These are phyloP conservation scores for Papilio xuthus DNA, from an alignment of 1,140 invertebrate genomes.

Conservation along the genomic window DNA sequence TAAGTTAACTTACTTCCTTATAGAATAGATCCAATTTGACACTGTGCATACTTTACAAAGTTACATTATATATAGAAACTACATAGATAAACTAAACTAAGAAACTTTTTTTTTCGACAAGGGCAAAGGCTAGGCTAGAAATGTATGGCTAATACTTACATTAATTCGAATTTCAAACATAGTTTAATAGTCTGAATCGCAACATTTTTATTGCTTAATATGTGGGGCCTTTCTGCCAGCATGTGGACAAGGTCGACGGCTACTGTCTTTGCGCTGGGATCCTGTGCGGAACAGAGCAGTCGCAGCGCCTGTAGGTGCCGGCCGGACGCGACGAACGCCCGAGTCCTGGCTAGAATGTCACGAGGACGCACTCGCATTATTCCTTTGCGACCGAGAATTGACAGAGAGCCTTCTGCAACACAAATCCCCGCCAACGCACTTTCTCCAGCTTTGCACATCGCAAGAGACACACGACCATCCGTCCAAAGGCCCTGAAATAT, in stretches of 20 bases:
- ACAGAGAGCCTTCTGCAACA: constrained; percentile 90
- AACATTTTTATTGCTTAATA: constrained; percentile 64
- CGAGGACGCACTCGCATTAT: constrained; percentile 91
- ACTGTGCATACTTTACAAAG: no score
- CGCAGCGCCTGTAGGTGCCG: constrained; percentile 83
- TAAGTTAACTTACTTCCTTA: no score
- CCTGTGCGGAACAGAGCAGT: constrained; percentile 60
- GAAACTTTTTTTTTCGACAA: no score
- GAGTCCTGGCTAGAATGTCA: constrained; percentile 79
- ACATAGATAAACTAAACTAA: no score
- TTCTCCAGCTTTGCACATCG: constrained; percentile 80
- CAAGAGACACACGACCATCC: constrained; percentile 84
- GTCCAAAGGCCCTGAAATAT: constrained; percentile 87
- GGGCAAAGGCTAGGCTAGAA: not conserved
- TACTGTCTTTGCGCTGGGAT: constrained; percentile 51
- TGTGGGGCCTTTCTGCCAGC: constrained; percentile 63
- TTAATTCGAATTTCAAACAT: constrained; percentile 67
- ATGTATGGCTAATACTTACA: constrained; percentile 46
- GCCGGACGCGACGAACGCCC: constrained; percentile 78
- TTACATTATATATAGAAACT: no score
- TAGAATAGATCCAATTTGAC: no score
- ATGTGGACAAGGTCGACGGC: constrained; percentile 58
- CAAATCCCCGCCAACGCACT: constrained; percentile 89
- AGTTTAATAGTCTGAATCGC: constrained; percentile 64
- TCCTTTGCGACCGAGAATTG: constrained; percentile 91